Conservation (phyloP, 2,888 invertebrate species). For the Aspidiotus destructor region DNA sequence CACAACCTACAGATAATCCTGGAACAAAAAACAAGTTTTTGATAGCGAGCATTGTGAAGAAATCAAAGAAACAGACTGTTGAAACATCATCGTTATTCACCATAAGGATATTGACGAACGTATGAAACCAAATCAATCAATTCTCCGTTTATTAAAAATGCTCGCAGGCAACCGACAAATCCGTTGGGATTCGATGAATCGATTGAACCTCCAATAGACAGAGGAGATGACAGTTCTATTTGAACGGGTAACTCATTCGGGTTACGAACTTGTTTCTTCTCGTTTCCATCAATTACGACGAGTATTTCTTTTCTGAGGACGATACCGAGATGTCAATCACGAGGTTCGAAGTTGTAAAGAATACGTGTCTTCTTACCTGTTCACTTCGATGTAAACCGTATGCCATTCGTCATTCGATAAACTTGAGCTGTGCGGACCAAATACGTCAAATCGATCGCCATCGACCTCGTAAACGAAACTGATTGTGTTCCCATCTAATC, state of each 20-base stretch:
- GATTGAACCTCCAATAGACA: conserved; percentile 55
- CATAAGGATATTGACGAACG: conserved; percentile 51
- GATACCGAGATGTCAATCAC: conserved; percentile 1
- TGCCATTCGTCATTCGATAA: conserved; percentile 90
- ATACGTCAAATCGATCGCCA: conserved; percentile 76
- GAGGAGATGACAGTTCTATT: conserved; percentile 68
- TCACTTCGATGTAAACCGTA: conserved; percentile 86
- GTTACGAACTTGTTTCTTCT: conserved; percentile 71
- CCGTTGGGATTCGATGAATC: conserved; percentile 57
- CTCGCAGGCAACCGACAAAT: conserved; percentile 86
- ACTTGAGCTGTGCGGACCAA: conserved; percentile 72
- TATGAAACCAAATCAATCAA: conserved; percentile 65
- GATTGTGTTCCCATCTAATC: conserved; percentile 66
- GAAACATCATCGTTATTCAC: conserved; percentile 35
- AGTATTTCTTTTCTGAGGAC: conserved; percentile 71
- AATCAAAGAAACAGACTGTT: not conserved
- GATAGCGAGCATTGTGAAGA: not conserved
- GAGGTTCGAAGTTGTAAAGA: not conserved
- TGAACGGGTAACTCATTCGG: conserved; percentile 78
- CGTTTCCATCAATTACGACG: conserved; percentile 76
- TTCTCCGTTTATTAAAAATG: conserved; percentile 75
- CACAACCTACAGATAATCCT: conserved; percentile 72
- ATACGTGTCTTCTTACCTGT: conserved; percentile 49
- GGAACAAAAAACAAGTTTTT: conserved; percentile 46
- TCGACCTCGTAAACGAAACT: conserved; percentile 92